Evolutionary conservation across 2,113 vertebrate species (phyloP).

Genomic region (Sinocyclocheilus grahami): DNA sequence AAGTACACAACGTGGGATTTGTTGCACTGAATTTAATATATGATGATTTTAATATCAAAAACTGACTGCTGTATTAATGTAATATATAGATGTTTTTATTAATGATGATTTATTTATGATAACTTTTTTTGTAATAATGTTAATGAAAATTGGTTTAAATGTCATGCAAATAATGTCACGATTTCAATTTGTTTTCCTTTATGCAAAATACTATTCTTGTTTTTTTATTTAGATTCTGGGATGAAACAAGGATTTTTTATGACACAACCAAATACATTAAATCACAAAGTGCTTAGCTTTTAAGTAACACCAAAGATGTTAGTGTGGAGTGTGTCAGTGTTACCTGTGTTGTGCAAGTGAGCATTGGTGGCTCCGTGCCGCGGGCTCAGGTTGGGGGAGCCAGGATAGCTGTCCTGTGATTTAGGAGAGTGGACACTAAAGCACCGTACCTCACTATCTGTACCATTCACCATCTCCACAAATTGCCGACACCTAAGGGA

Average conservation of each 20-base stretch:
- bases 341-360: slow-evolving; percentile 87
- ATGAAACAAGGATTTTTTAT: neutral
- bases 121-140: no score
- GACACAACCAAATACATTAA: neutral
- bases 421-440: slow-evolving; percentile 90
- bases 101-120: no score
- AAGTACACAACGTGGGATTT: no score
- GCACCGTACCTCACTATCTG: slow-evolving; percentile 95
- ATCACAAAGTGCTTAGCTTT: neutral
- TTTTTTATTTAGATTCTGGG: neutral
- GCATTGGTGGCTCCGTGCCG: slow-evolving; percentile 87
- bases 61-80: no score
- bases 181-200: no score
- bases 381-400: slow-evolving; percentile 89
- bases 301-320: neutral
- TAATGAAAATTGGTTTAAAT: no score
- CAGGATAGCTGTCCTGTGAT: slow-evolving; percentile 95
- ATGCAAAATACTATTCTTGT: neutral
- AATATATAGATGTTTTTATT: no score
- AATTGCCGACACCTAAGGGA: slow-evolving; percentile 86
- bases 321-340: neutral
- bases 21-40: no score
- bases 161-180: no score
- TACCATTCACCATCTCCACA: slow-evolving; percentile 99
- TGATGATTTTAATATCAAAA: no score